Base-by-base conservation (phyloP, 2,797 vertebrate species). In the Luscinia luscinia region DNA sequence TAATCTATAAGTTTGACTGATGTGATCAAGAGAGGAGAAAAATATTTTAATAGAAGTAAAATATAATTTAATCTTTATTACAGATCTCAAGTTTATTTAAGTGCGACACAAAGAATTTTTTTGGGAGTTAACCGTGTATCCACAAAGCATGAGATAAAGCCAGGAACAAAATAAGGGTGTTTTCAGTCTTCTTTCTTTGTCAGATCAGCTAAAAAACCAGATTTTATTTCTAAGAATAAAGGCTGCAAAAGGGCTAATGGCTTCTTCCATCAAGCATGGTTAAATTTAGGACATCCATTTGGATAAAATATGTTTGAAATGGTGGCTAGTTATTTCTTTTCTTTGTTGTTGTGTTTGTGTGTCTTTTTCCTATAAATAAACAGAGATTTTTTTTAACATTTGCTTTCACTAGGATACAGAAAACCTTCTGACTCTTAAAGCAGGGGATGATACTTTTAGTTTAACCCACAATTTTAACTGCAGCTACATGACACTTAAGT, bases 1-100 rank as follows among this genome's bases (percentile, higher is more conserved):
- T 7, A 8, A 38, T 61, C 43, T 80, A 4, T 52, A 61, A 74
- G 51, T 87, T 95, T 70, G 10, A 49, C 45, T 91, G 75, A 62
- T 57, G 16, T 73, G 30, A 83, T 61, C 27, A 36, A 80, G 51
- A 51, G 51, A 92, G 48, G 38, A 86, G 54, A 61, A 74, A 32
- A 89, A 57, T 48, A 15, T 84, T 92, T 81, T 87, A 84, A 61
- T 49, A 66, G 63, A 89, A 94, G 41, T 64, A 52, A 93, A 88
- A n/a, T 68, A 41, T 69, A 84, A 85, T 34, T 51, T 76, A 69
- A 73, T 19, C 63, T 90, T 92, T 87, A 88, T 85, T 91, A 78
- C 40, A 81, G 26, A 59, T 82, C 73, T 68, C 69, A 78, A 27
- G 15, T 74, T 91, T 70, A 87, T 73, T 95, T 51, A 94, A 81